phyloP scores from a whole-genome alignment of 1,140 invertebrate species.

The Pantala flavescens region DNA sequence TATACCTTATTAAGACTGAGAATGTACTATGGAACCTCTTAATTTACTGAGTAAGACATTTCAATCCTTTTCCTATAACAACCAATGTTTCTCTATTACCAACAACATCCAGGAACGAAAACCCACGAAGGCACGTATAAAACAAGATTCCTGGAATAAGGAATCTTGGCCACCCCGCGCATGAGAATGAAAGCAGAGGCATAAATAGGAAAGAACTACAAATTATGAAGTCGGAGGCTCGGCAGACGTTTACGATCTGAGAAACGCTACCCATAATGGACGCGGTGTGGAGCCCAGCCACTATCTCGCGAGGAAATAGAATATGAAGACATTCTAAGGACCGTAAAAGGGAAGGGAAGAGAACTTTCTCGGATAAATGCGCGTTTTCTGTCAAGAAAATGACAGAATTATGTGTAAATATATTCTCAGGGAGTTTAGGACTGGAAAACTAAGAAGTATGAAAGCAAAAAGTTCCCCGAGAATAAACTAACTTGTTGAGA shows the following conservation, averaged over 20 bases:
- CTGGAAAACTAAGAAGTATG: no score
- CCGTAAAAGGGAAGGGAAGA: not conserved
- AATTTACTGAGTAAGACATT: no score
- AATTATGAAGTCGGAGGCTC: not conserved
- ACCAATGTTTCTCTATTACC: no score
- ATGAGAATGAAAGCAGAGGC: not conserved
- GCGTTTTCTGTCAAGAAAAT: not conserved
- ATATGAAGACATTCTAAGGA: not conserved
- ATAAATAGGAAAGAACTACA: not conserved
- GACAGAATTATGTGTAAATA: not conserved
- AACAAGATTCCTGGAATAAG: no score
- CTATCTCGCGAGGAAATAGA: not conserved
- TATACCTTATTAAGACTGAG: no score
- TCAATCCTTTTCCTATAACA: no score
- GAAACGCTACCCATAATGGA: not conserved
- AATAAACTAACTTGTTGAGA: no score
- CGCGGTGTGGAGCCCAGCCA: not conserved
- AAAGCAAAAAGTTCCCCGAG: no score
- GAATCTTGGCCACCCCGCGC: no score
- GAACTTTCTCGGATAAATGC: not conserved
- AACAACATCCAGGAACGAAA: no score
- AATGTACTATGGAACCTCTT: no score
- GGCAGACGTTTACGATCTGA: not conserved
- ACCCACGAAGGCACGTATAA: no score
- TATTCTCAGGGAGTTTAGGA: not conserved